Evolutionary conservation across 2,888 invertebrate species (phyloP).

Genomic region (Norana najaformis): DNA sequence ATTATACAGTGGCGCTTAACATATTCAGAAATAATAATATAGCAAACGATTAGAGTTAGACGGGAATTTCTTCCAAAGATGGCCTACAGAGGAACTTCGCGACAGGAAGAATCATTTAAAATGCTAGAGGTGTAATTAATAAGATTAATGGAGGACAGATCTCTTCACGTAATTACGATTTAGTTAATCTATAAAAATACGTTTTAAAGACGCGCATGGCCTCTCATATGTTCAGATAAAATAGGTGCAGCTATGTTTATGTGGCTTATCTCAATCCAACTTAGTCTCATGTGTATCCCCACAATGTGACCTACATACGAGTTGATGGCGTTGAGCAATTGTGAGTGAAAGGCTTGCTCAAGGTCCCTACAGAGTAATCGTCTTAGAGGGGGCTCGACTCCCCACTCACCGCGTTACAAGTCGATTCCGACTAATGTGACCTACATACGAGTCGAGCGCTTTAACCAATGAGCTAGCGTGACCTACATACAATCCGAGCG

Average conservation of each 20-base stretch:
- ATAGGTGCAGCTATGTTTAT: not conserved
- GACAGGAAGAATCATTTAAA: not conserved
- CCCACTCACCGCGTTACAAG: no score
- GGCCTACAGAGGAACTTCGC: not conserved
- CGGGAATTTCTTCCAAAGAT: not conserved
- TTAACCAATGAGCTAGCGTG: no score
- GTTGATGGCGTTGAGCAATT: no score
- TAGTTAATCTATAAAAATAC: not conserved
- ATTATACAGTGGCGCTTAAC: no score
- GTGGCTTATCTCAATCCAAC: not conserved
- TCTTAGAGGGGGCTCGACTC: no score
- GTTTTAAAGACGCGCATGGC: not conserved
- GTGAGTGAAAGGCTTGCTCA: no score
- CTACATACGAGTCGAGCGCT: no score
- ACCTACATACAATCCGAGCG: no score
- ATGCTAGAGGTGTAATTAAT: not conserved
- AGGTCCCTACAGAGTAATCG: no score
- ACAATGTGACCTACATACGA: no score
- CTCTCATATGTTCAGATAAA: not conserved
- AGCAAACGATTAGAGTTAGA: not conserved
- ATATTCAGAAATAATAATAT: no score
- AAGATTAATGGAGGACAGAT: not conserved
- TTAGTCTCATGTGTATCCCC: not conserved
- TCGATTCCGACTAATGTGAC: no score
- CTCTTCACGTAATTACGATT: not conserved